phyloP scores from a whole-genome alignment of 2,113 vertebrate species.

The Pollachius pollachius region DNA sequence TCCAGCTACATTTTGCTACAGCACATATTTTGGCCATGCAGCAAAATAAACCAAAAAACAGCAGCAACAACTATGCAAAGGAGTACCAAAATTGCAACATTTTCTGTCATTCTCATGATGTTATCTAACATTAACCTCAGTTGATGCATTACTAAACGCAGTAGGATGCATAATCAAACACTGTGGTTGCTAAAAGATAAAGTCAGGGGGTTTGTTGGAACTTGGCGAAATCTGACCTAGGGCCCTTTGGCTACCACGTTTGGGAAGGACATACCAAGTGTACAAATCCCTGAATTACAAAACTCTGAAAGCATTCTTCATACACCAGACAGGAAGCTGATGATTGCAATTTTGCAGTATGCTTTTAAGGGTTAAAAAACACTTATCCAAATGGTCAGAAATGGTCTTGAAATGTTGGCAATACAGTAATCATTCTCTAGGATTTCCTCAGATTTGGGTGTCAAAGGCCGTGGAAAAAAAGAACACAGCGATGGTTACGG shows the following conservation, averaged over 20 bases:
- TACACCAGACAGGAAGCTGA: background rate
- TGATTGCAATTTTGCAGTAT: background rate
- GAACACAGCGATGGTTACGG: background rate
- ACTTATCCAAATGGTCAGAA: too few relatives aligned
- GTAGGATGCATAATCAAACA: slow-evolving; percentile 32
- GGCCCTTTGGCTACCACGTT: slow-evolving; percentile 27
- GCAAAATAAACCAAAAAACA: slow-evolving; percentile 11
- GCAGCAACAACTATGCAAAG: too few relatives aligned
- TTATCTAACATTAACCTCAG: slow-evolving; percentile 7
- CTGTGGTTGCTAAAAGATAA: background rate
- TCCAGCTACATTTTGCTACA: slow-evolving; percentile 26
- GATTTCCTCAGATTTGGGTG: background rate
- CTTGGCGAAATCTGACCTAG: slow-evolving; percentile 33
- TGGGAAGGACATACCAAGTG: slow-evolving; percentile 18
- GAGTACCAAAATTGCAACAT: background rate
- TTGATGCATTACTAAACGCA: background rate
- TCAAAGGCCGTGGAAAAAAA: background rate
- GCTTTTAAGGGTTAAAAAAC: too few relatives aligned
- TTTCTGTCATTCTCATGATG: slow-evolving; percentile 25
- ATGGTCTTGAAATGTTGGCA: too few relatives aligned
- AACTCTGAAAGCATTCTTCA: slow-evolving; percentile 12
- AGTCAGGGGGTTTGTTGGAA: slow-evolving; percentile 44
- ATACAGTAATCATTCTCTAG: background rate
- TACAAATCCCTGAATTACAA: slow-evolving; percentile 8
- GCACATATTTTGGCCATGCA: slow-evolving; percentile 53